Base-by-base conservation (phyloP, 1,140 invertebrate genomes). In the Ceratina australensis region DNA sequence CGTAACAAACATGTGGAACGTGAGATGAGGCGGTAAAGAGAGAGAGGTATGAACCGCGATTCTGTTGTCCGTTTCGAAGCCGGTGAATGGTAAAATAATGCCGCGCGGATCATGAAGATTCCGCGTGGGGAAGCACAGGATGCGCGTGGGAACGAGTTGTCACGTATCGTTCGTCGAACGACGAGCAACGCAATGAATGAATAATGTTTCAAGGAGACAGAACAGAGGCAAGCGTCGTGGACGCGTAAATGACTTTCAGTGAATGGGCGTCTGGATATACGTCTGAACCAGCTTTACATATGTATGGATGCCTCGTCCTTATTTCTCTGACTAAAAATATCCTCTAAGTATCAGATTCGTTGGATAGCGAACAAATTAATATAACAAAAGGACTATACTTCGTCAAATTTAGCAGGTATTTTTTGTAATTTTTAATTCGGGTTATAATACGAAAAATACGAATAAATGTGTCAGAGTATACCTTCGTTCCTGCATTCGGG, bases 401-500 rank as follows among this genome's bases (percentile, higher is more conserved):
- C 33, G 7, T 5, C 7, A 42, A 7, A 42, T 42, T 7, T 42
- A 42, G 10, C 33, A 10, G 33, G 2, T 42, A 42, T 42, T 42
- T 42, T 33, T 42, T 42, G n/a, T 42, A 42, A 42, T 7, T 42
- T 42, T 10, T 42, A 42, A 7, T 10, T 42, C 5, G 33, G 10
- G 33, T 42, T 42, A 42, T 7, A 7, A 42, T 42, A 42, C 33
- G 5, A 42, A 42, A 42, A 42, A 42, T 33, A 7, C 33, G 2
- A 33, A 7, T 33, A 33, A 42, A 42, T 10, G 3, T 52, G 16
- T 54, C n/a, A n/a, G 8, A 24, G 56, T 89, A 84, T 93, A 97
- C 97, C 96, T 93, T 97, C 96, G 87, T 95, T 95, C 92, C 95
- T 97, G 94, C 97, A 98, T 91, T 97, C 97, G 59, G 96, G 96